Evolutionary conservation across 2,888 invertebrate genomes (phyloP), one percentile per base, ranked within the genome.

Genomic region (Ennomos fuscantarius): DNA sequence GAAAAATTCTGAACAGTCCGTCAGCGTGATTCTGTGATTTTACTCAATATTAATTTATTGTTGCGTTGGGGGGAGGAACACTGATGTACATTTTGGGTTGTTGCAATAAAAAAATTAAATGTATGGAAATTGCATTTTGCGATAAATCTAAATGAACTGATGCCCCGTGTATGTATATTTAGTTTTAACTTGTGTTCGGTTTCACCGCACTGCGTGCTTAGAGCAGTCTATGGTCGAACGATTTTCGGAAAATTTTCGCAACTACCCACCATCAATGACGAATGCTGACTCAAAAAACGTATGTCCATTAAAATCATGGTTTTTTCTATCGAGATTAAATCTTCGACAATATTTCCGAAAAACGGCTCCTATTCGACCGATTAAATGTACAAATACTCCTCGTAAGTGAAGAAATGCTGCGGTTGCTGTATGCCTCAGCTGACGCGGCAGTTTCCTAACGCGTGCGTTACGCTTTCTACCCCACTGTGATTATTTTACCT

Each of bases 101-200:
- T 87, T 91, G 91, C 91, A 91, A 91, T 91, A 91, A 88, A 83
- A 73, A 74, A 78, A 69, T 86, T 82, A 84, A 72, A 78, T 70
- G 74, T 77, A 73, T 78, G 79, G 82, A 15, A 85, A 79, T 81
- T 79, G 79, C 77, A 84, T 80, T 81, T 82, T 79, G 76, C 74
- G 68, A 74, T 72, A 73, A 73, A 75, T 71, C 72, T 76, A 74
- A 73, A 75, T 74, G 76, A 70, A 70, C 39, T 53, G 57, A 76
- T 81, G 82, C 83, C 84, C 83, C 83, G 71, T 77, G 78, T 82
- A 75, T 82, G 77, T 81, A 78, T 82, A 82, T 82, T 79, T 83
- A 84, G 82, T 76, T 76, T 62, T 73, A 64, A 54, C 72, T 67
- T 63, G 63, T 45, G 46, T 56, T 54, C 63, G 71, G 77, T 79